A percentile compares a stretch with the other conserved stretches of the same genome.
These are phyloP conservation scores for Strigamia crassipes DNA, from an alignment of 2,888 invertebrate genomes.

Conservation along the genomic window DNA sequence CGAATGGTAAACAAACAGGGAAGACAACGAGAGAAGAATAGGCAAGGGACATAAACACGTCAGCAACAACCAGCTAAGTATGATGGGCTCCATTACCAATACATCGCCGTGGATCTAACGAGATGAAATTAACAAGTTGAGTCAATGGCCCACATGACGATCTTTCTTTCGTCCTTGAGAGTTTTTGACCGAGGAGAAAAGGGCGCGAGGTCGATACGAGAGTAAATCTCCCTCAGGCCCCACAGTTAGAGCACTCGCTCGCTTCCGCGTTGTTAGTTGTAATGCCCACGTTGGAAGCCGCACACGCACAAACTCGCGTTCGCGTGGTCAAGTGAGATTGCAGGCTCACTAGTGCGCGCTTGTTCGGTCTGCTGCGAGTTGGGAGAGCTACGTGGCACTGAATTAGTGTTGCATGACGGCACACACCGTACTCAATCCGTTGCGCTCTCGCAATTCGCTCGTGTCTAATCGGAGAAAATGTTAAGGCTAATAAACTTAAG, in stretches of 20 bases:
- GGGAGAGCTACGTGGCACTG: background rate
- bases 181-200: slow-evolving; percentile 35
- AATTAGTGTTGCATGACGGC: background rate
- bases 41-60: slow-evolving; percentile 13
- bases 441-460: background rate
- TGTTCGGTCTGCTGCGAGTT: background rate
- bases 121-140: background rate
- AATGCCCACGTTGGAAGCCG: background rate
- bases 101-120: background rate
- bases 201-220: slow-evolving; percentile 22
- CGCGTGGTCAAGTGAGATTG: background rate
- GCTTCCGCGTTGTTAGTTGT: slow-evolving; percentile 6
- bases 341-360: background rate
- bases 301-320: background rate
- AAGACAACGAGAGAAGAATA: background rate
- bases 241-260: background rate
- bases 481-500: background rate
- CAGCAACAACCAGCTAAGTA: background rate
- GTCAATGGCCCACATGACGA: slow-evolving; percentile 28
- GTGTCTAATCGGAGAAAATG: slow-evolving; percentile 14
- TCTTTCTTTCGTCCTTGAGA: slow-evolving; percentile 28
- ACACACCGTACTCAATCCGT: slow-evolving; percentile 11
- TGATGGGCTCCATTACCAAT: slow-evolving; percentile 1
- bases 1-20: background rate
- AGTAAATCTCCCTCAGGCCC: background rate